Percentiles rank a stretch among this genome's conserved stretches.
phyloP scores from a whole-genome alignment of 2,888 invertebrate genomes.

The Orchesella flavescens region DNA sequence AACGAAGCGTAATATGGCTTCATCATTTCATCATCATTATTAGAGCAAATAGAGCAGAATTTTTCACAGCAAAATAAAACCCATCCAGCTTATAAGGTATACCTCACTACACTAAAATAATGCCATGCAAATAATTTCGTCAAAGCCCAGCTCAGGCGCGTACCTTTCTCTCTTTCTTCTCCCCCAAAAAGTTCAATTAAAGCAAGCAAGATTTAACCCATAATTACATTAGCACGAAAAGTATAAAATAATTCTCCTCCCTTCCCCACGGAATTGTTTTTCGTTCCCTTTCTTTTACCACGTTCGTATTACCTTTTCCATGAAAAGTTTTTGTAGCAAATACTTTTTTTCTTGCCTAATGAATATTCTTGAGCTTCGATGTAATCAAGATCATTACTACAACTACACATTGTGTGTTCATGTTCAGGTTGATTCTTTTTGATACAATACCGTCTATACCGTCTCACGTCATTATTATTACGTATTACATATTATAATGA shows the following conservation, averaged over 20 bases:
- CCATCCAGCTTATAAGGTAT: no score
- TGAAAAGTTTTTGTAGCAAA: no score
- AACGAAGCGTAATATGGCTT: no score
- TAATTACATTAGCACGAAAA: slow-evolving; percentile 67
- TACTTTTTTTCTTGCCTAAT: no score
- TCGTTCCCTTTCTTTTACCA: background rate
- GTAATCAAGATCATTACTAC: slow-evolving; percentile 45
- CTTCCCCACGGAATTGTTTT: slow-evolving; percentile 16
- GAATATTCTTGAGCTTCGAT: background rate
- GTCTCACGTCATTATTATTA: slow-evolving; percentile 24
- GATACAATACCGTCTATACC: slow-evolving; percentile 26
- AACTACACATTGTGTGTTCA: background rate
- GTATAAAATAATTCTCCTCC: slow-evolving; percentile 64
- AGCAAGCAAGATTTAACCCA: slow-evolving; percentile 62
- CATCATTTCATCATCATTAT: no score
- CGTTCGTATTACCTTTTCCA: no score
- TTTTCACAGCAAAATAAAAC: no score
- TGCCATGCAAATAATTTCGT: no score
- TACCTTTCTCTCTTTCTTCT: no score
- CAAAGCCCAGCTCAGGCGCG: no score
- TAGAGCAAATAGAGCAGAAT: no score
- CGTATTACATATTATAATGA: slow-evolving; percentile 12
- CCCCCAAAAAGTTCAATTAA: slow-evolving; percentile 59
- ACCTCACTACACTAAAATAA: no score
- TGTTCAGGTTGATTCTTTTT: background rate